Evolutionary conservation across 1,140 invertebrate species (phyloP), one percentile per base, ranked within the genome.

Genomic region (Coenobita brevimanus): DNA sequence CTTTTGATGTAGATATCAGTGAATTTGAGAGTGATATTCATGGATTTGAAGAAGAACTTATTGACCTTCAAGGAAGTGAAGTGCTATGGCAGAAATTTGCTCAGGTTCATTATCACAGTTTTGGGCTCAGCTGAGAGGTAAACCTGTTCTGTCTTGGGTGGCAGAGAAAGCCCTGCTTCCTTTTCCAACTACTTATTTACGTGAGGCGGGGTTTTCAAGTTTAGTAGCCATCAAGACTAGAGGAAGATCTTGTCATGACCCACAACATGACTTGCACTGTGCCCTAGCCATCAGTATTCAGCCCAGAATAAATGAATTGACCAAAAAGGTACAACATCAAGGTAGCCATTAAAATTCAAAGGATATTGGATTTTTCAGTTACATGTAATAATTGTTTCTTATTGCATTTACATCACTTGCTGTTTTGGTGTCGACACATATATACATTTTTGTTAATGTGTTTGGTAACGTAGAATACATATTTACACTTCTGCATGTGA

Each of bases 1-100:
- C 10, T 30, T 2, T 64, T 43, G 38, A 38, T 82, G 15, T 82
- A 13, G 33, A 67, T 27, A 30, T 67, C 79, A 64, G 3, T 64
- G 60, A 82, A 67, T 13, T 64, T 82, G 79, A 27, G 15, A 27
- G 41, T 15, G 57, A 82, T 82, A 67, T 50, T 82, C 57, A 36
- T 64, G 79, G 62, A 64, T 82, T 82, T 82, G 6, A 79, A 57
- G 60, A 82, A 82, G 79, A 82, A 82, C 79, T 82, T 67, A 41
- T 67, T 13, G 30, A 67, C 50, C 79, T 82, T 64, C 79, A 82
- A n/a, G 79, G 33, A 82, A 64, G 24, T 82, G 46, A 57, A 57
- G 76, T 80, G 46, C 76, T 30, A n/a, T 10, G n/a, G 46, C 46
- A 80, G 36, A 41, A 43, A 43, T n/a, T n/a, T n/a, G 43, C 43